Evolutionary conservation across 2,888 invertebrate genomes (phyloP).

Genomic region (Trilocha varians): DNA sequence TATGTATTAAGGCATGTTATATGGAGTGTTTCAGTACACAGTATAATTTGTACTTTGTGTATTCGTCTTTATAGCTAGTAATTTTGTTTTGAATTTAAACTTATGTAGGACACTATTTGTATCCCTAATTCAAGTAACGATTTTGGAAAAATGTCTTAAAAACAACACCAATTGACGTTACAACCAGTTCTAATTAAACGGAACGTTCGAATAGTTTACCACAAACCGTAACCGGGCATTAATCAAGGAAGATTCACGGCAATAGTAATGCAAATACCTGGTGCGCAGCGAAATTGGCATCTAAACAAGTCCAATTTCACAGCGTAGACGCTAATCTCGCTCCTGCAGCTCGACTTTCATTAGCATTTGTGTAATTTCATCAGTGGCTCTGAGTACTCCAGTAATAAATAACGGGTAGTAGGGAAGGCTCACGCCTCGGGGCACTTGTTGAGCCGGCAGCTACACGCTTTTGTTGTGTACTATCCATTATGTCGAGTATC

Average conservation of each 20-base stretch:
- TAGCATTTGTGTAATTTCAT: constrained; percentile 66
- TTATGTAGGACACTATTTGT: too few species aligned
- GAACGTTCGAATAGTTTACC: too few species aligned
- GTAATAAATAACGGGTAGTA: constrained; percentile 1
- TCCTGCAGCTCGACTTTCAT: constrained; percentile 51
- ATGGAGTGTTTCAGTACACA: too few species aligned
- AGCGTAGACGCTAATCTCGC: constrained; percentile 50
- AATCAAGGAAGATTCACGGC: background rate
- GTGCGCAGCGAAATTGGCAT: constrained; percentile 34
- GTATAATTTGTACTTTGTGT: too few species aligned
- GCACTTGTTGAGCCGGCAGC: background rate
- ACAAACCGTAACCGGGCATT: background rate
- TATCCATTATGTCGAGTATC: background rate
- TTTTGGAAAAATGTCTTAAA: too few species aligned
- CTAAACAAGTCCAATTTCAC: constrained; percentile 50
- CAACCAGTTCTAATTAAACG: too few species aligned
- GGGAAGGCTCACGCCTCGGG: background rate
- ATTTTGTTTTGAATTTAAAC: too few species aligned
- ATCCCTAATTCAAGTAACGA: too few species aligned
- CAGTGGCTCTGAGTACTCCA: constrained; percentile 28
- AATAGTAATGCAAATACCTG: constrained; percentile 9
- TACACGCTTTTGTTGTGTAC: background rate
- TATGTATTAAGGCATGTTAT: too few species aligned
- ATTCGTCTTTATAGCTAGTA: too few species aligned
- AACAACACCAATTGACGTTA: too few species aligned